A percentile compares a stretch with the other conserved stretches of the same genome.
Conservation (phyloP, 2,888 invertebrate species). For the Leptopilina drosophilae region DNA sequence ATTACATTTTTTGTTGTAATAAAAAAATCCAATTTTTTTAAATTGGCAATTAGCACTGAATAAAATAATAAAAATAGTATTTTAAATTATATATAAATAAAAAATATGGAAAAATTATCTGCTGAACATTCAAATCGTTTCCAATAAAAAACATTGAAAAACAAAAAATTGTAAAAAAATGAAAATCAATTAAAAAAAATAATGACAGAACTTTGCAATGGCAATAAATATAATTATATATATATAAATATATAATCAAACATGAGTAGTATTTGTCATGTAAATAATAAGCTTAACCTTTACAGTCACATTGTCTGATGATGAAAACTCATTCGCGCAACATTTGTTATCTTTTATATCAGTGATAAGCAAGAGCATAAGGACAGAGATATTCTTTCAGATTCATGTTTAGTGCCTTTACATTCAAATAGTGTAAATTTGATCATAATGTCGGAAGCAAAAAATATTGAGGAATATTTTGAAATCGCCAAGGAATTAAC, state of each 20-base stretch:
- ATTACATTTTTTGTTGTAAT: too few species aligned
- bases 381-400: conserved; percentile 16
- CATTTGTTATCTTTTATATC: conserved; percentile 53
- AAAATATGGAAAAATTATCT: too few species aligned
- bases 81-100: too few species aligned
- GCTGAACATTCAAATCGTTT: too few species aligned
- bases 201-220: neutral
- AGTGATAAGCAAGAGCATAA: conserved; percentile 59
- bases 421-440: conserved; percentile 49
- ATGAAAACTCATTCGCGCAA: neutral
- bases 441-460: conserved; percentile 59
- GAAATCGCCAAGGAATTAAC: conserved; percentile 64
- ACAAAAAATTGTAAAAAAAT: neutral
- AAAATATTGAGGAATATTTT: conserved; percentile 63
- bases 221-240: neutral
- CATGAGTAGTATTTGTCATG: neutral
- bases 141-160: too few species aligned
- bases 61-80: too few species aligned
- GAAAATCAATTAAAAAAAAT: neutral
- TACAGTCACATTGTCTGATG: neutral
- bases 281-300: conserved; percentile 23
- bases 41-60: too few species aligned
- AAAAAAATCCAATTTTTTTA: too few species aligned
- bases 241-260: neutral
- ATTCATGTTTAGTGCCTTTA: conserved; percentile 54